These are phyloP conservation scores for Motacilla tschutschensis DNA, from an alignment of 2,113 vertebrate species.

Conservation along the genomic window DNA sequence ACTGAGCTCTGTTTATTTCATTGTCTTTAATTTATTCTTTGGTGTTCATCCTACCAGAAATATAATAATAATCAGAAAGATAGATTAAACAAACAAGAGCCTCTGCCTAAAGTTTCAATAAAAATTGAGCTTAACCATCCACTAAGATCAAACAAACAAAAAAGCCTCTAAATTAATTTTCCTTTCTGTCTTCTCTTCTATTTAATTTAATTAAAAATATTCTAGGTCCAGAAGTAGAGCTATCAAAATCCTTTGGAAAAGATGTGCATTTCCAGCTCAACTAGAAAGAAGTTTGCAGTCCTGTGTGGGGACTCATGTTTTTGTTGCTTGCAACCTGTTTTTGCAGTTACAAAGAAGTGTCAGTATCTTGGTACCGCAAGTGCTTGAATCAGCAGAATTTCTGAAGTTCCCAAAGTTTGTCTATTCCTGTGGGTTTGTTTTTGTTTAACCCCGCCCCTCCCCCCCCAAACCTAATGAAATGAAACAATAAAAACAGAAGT, in stretches of 20 bases:
- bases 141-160: slow-evolving; percentile 27
- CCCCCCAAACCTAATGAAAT: not conserved
- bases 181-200: not conserved
- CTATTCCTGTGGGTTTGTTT: not conserved
- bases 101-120: slow-evolving; percentile 16
- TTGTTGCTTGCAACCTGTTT: not conserved
- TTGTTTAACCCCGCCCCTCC: not conserved
- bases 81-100: slow-evolving; percentile 33
- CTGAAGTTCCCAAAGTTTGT: not conserved
- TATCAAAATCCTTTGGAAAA: slow-evolving; percentile 11
- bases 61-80: slow-evolving; percentile 26
- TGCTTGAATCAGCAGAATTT: not conserved
- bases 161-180: slow-evolving; percentile 8
- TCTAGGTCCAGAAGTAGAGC: not conserved
- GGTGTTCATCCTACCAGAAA: slow-evolving; percentile 15
- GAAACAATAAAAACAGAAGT: not conserved
- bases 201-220: slow-evolving; percentile 35
- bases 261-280: not conserved
- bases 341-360: not conserved
- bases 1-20: slow-evolving; percentile 38
- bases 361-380: not conserved
- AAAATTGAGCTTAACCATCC: not conserved
- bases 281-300: not conserved
- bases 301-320: not conserved
- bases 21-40: slow-evolving; percentile 38